Evolutionary conservation across 2,113 vertebrate genomes (phyloP).

Genomic region (Xiphophorus maculatus): DNA sequence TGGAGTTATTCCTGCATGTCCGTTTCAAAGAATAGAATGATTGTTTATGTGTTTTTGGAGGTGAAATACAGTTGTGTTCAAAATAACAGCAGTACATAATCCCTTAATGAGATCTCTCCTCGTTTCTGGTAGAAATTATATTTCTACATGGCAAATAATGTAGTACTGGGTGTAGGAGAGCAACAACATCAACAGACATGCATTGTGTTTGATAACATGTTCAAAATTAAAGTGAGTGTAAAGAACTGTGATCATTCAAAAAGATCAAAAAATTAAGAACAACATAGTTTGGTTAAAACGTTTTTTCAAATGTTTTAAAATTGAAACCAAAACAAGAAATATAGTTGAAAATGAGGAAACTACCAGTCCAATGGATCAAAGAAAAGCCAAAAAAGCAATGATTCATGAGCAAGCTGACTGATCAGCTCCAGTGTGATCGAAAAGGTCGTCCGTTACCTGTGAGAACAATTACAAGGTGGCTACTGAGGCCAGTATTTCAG

Average conservation of each 20-base stretch:
- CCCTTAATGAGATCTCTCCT: not conserved
- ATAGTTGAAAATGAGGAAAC: not conserved
- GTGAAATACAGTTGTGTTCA: not conserved
- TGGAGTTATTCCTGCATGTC: constrained; percentile 12
- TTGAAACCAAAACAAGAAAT: not conserved
- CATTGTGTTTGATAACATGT: too few species aligned
- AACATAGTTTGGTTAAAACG: too few species aligned
- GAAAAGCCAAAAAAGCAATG: not conserved
- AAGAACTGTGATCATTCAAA: not conserved
- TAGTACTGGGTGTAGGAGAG: not conserved
- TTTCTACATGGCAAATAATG: not conserved
- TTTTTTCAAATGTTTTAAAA: not conserved
- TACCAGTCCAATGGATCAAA: not conserved
- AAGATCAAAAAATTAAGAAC: too few species aligned
- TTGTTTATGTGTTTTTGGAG: not conserved
- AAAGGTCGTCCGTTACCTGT: not conserved
- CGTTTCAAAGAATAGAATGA: not conserved
- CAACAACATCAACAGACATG: not conserved
- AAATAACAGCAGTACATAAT: not conserved
- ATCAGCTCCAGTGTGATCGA: too few species aligned
- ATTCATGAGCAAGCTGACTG: not conserved
- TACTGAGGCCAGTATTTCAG: not conserved
- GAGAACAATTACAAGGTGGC: not conserved
- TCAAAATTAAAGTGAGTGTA: too few species aligned
- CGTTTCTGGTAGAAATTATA: too few species aligned